Percentiles rank a stretch among this genome's conserved stretches.
Conservation (phyloP, 2,113 vertebrate species). For the Ctenodactylus gundi region DNA sequence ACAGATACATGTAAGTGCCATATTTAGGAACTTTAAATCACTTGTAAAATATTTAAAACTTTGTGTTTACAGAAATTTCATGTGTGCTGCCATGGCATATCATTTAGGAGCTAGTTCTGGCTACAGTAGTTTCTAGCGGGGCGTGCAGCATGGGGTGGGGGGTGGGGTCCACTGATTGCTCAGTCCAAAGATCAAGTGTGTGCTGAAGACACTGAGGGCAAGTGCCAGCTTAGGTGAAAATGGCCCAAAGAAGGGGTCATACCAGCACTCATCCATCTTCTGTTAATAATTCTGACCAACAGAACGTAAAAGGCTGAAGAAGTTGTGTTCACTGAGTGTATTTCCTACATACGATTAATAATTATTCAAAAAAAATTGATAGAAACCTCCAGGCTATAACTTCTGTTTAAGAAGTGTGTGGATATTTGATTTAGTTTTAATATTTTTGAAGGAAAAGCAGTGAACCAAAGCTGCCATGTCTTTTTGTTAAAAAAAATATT, state of each 20-base stretch:
- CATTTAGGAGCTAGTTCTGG: slow-evolving; percentile 66
- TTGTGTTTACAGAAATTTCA: slow-evolving; percentile 13
- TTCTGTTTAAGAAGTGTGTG: not conserved
- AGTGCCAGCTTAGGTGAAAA: slow-evolving; percentile 80
- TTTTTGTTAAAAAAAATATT: slow-evolving; percentile 40
- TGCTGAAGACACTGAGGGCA: slow-evolving; percentile 79
- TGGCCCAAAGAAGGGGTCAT: slow-evolving; percentile 24
- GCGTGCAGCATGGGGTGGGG: slow-evolving; percentile 41
- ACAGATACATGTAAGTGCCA: not conserved
- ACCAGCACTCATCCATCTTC: slow-evolving; percentile 40
- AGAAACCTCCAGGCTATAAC: not conserved
- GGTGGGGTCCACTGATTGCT: slow-evolving; percentile 53
- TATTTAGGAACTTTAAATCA: slow-evolving; percentile 3
- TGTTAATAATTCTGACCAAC: slow-evolving; percentile 36
- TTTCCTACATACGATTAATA: slow-evolving; percentile 54
- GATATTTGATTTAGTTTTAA: slow-evolving; percentile 49
- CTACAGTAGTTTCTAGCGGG: slow-evolving; percentile 71
- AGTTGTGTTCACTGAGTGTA: not conserved
- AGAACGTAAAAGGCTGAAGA: slow-evolving; percentile 50
- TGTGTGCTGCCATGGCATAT: slow-evolving; percentile 45
- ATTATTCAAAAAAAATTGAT: slow-evolving; percentile 6
- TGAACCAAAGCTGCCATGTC: slow-evolving; percentile 40
- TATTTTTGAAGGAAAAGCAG: slow-evolving; percentile 65
- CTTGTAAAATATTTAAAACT: slow-evolving; percentile 12
- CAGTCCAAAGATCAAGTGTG: slow-evolving; percentile 87